phyloP scores from a whole-genome alignment of 1,140 invertebrate genomes.

The Drosophila miranda region DNA sequence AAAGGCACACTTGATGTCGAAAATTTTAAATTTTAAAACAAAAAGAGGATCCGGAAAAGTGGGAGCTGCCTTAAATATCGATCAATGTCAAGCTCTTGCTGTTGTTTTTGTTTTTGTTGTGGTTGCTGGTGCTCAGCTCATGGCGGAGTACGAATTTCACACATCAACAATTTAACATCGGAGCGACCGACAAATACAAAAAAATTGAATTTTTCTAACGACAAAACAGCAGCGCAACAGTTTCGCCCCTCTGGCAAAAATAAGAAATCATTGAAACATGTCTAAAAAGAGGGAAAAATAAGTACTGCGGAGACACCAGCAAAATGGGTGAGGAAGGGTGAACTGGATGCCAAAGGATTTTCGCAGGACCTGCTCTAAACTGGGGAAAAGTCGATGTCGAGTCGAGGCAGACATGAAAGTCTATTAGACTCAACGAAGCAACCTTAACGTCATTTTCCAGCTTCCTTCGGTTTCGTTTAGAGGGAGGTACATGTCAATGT shows the following conservation, averaged over 20 bases:
- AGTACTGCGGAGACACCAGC: slow-evolving; percentile 25
- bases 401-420: slow-evolving; percentile 66
- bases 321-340: slow-evolving; percentile 16
- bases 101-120: slow-evolving; percentile 11
- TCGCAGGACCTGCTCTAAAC: slow-evolving; percentile 62
- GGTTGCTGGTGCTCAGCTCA: neutral
- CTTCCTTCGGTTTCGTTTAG: slow-evolving; percentile 58
- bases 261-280: slow-evolving; percentile 80
- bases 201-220: slow-evolving; percentile 65
- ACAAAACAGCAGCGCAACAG: slow-evolving; percentile 72
- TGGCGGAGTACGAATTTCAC: slow-evolving; percentile 64
- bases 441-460: slow-evolving; percentile 75
- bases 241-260: slow-evolving; percentile 69
- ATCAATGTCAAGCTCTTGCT: slow-evolving; percentile 40
- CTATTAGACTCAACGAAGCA: slow-evolving; percentile 81
- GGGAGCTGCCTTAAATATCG: slow-evolving; percentile 44
- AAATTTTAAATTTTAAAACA: slow-evolving; percentile 32
- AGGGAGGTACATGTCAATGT: slow-evolving; percentile 55
- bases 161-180: slow-evolving; percentile 71
- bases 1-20: slow-evolving; percentile 47
- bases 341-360: slow-evolving; percentile 65
- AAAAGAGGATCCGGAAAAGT: slow-evolving; percentile 14
- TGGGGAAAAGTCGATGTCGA: slow-evolving; percentile 65
- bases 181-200: slow-evolving; percentile 52
- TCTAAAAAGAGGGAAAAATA: slow-evolving; percentile 38